Conservation (phyloP, 2,113 vertebrate species). For the Heterochromis multidens region DNA sequence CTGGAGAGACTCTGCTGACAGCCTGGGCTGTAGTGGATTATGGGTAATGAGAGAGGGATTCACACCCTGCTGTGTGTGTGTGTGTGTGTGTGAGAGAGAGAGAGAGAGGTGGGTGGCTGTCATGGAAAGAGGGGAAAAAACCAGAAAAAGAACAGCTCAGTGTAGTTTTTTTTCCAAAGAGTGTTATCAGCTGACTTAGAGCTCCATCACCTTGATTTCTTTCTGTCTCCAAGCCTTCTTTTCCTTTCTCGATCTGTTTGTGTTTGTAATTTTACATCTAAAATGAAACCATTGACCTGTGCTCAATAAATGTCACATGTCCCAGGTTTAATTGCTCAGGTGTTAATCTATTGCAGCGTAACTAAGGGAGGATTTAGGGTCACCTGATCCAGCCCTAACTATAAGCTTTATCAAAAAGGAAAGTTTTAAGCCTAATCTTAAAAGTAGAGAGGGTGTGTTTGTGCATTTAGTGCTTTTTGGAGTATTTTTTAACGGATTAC, state of each 20-base stretch:
- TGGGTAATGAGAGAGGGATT: constrained; percentile 47
- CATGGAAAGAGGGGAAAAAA: too few species aligned
- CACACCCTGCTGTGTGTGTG: not conserved
- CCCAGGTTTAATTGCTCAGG: not conserved
- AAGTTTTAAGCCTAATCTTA: too few species aligned
- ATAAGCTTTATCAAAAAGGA: too few species aligned
- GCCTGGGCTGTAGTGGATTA: constrained; percentile 39
- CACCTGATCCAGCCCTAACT: too few species aligned
- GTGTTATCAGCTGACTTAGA: not conserved
- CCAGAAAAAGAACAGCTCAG: too few species aligned
- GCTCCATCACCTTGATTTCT: not conserved
- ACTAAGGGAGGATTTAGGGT: too few species aligned
- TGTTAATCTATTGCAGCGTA: too few species aligned
- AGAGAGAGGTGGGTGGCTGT: accelerated
- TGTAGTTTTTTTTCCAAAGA: not conserved
- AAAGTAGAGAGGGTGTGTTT: too few species aligned
- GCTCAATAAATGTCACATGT: not conserved
- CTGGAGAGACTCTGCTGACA: constrained; percentile 31
- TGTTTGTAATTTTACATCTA: not conserved
- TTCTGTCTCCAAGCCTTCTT: not conserved
- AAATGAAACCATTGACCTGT: not conserved
- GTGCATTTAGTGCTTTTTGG: too few species aligned
- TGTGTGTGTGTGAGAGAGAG: not conserved
- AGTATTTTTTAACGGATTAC: too few species aligned
- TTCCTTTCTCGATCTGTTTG: not conserved